A percentile compares a stretch with the other conserved stretches of the same genome.
Conservation (phyloP, 2,113 vertebrate species). For the Chloropsis hardwickii region DNA sequence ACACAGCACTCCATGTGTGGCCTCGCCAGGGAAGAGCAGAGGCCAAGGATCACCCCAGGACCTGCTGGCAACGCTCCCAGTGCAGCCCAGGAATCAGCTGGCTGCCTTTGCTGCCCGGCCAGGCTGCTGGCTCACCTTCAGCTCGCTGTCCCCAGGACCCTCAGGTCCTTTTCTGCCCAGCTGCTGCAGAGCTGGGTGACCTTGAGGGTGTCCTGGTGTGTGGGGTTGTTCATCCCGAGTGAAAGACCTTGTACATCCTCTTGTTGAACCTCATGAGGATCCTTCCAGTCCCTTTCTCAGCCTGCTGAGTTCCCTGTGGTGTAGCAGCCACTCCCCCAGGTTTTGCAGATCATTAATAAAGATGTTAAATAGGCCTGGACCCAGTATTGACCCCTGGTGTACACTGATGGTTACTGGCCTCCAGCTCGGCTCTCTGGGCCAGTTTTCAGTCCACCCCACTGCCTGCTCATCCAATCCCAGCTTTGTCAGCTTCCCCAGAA, state of each 20-base stretch:
- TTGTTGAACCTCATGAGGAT: not conserved
- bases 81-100: not conserved
- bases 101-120: not conserved
- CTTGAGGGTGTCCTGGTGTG: rapidly evolving
- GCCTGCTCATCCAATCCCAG: not conserved
- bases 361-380: not conserved
- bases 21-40: not conserved
- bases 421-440: not conserved
- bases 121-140: not conserved
- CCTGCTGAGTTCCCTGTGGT: not conserved
- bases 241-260: not conserved
- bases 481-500: rapidly evolving
- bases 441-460: not conserved
- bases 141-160: not conserved
- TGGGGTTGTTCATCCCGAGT: not conserved
- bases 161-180: not conserved
- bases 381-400: not conserved
- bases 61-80: not conserved
- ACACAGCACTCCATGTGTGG: not conserved
- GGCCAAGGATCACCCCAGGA: not conserved
- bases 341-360: conserved; percentile 21
- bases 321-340: not conserved
- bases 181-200: not conserved
- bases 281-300: not conserved
- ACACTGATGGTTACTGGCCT: not conserved